Evolutionary conservation across 2,888 invertebrate species (phyloP).

Genomic region (Xylophagus ater): DNA sequence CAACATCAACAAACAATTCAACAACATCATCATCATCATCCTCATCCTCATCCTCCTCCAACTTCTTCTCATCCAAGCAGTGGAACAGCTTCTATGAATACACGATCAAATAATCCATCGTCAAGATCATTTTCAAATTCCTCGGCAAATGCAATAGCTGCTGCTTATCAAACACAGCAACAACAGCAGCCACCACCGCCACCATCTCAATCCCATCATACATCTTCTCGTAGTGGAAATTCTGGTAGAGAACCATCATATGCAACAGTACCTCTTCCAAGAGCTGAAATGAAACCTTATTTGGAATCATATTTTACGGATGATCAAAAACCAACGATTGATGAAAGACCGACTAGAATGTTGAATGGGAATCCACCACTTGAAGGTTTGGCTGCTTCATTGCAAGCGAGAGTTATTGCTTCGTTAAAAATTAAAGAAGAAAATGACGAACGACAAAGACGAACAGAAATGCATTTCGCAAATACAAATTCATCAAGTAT

Average conservation of each 20-base stretch:
- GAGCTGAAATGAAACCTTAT: slow-evolving; percentile 61
- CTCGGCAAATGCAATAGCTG: slow-evolving; percentile 29
- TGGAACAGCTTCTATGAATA: no score
- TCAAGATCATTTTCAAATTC: slow-evolving; percentile 13
- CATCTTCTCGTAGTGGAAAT: slow-evolving; percentile 7
- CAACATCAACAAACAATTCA: slow-evolving; percentile 25
- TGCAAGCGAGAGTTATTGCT: slow-evolving; percentile 67
- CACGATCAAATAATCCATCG: no score
- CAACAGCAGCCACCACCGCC: no score
- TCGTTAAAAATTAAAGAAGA: slow-evolving; percentile 49
- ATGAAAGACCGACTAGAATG: slow-evolving; percentile 25
- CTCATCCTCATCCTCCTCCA: slow-evolving; percentile 15
- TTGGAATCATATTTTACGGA: slow-evolving; percentile 59
- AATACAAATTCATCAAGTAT: slow-evolving; percentile 5
- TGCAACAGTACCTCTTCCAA: slow-evolving; percentile 44
- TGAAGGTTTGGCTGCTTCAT: slow-evolving; percentile 59
- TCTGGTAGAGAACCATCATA: slow-evolving; percentile 20
- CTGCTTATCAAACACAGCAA: slow-evolving; percentile 27
- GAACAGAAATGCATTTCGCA: slow-evolving; percentile 29
- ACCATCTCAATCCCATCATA: no score
- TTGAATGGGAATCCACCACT: slow-evolving; percentile 37
- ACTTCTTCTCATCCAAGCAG: slow-evolving; percentile 1
- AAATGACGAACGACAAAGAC: slow-evolving; percentile 36
- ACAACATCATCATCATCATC: slow-evolving; percentile 18
- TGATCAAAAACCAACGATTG: slow-evolving; percentile 43